phyloP scores from a whole-genome alignment of 2,113 vertebrate genomes.

The Myotis lucifugus region DNA sequence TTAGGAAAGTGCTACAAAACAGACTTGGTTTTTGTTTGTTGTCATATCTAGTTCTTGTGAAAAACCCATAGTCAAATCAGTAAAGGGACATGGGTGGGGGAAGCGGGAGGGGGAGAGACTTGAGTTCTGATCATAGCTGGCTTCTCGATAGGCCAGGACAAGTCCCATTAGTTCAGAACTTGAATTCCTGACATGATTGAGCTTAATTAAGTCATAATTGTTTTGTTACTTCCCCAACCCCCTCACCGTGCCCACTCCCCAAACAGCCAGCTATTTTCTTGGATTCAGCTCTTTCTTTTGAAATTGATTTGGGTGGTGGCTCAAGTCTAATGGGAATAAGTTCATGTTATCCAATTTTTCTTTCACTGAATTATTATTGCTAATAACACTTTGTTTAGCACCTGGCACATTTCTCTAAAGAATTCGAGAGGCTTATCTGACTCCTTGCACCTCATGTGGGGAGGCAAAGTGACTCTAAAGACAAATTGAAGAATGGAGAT shows the following conservation, averaged over 20 bases:
- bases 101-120: fast-evolving
- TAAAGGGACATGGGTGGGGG: neutral
- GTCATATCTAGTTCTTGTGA: neutral
- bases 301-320: neutral
- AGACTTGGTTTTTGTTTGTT: neutral
- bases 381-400: neutral
- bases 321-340: neutral
- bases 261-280: neutral
- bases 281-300: neutral
- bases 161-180: neutral
- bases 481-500: fast-evolving
- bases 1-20: neutral
- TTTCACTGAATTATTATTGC: neutral
- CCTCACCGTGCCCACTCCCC: too few species aligned
- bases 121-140: too few species aligned
- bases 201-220: neutral
- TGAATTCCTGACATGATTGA: neutral
- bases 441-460: too few species aligned
- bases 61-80: neutral
- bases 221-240: neutral
- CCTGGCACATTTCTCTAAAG: neutral
- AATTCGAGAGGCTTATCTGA: neutral
- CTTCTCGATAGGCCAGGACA: fast-evolving
- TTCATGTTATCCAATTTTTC: neutral
- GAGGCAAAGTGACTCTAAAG: neutral